Evolutionary conservation across 2,797 vertebrate species (phyloP).

Genomic region (Acrocephalus scirpaceus): DNA sequence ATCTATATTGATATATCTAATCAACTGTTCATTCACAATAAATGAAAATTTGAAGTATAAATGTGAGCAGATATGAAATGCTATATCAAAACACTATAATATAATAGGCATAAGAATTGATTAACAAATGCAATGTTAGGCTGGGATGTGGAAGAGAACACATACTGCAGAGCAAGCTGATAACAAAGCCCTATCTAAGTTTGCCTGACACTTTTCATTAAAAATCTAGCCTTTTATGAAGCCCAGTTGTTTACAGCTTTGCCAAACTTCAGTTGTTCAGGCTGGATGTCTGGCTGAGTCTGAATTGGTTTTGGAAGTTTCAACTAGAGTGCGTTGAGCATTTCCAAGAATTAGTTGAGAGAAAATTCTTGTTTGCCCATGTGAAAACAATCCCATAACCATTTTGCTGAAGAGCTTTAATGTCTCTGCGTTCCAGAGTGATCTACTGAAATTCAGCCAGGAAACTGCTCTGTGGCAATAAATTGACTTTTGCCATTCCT

Average conservation of each 20-base stretch:
- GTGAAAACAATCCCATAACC: conserved; percentile 17
- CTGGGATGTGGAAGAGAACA: background rate
- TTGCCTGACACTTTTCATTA: conserved; percentile 12
- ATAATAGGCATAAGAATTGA: background rate
- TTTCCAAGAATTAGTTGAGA: conserved; percentile 54
- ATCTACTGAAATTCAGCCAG: background rate
- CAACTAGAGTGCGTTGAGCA: conserved; percentile 9
- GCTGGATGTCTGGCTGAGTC: conserved; percentile 6
- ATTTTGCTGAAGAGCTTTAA: conserved; percentile 13
- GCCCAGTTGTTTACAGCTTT: conserved; percentile 30
- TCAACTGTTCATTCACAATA: background rate
- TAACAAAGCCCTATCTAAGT: background rate
- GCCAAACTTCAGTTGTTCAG: conserved; percentile 22
- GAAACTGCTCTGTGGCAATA: background rate
- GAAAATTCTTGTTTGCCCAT: conserved; percentile 35
- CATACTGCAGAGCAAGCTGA: background rate
- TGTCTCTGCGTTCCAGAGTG: background rate
- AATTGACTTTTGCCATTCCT: background rate
- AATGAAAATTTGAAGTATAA: background rate
- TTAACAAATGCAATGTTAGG: background rate
- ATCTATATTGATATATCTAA: background rate
- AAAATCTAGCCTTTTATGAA: background rate
- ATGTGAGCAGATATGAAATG: background rate
- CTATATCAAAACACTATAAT: background rate
- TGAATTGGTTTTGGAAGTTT: conserved; percentile 49